Evolutionary conservation across 2,113 vertebrate species (phyloP), one percentile per base, ranked within the genome.

Genomic region (Brienomyrus brachyistius): DNA sequence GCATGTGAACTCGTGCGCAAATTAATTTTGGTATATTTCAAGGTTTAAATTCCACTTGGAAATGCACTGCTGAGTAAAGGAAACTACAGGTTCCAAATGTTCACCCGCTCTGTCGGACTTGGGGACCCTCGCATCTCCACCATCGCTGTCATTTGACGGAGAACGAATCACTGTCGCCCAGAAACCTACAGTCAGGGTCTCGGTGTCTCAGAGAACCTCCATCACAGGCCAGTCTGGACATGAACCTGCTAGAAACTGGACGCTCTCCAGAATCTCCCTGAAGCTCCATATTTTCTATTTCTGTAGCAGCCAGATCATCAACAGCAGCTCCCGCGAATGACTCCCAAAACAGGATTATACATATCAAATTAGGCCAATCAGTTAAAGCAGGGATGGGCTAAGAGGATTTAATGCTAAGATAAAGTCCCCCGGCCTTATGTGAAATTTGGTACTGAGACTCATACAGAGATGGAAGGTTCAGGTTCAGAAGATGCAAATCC

Each of bases 341-440:
- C 87, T 62, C 88, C 86, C n/a, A 23, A 89, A 93, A 90, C 93
- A 90, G 90, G 94, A 94, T 95, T 93, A 94, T 91, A 47, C 92
- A 90, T 89, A 91, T 91, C 90, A 5, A 90, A 56, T 90, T 66
- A 91, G 90, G 88, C 89, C 91, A 7, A 89, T 91, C 56, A n/a
- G 89, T 88, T 92, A 91, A 89, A 86, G 88, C 92, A 87, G 87
- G 91, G 92, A 86, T 91, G 91, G 86, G 21, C 70, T 94, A 93
- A 94, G 92, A 93, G 93, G 93, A 94, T 94, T 93, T 88, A 89
- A 11, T 10, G 31, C 40, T 13, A 35, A 27, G 52, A 91, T 84
- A 89, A 86, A 27, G 21, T 23, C 89, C 51, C 45, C 17, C 6
- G 13, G 47, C n/a, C 19, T 15, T 62, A 40, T 59, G 88, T 84